A percentile compares a stretch with the other conserved stretches of the same genome.
Evolutionary conservation across 1,140 invertebrate species (phyloP).

Genomic region (Atta texana): DNA sequence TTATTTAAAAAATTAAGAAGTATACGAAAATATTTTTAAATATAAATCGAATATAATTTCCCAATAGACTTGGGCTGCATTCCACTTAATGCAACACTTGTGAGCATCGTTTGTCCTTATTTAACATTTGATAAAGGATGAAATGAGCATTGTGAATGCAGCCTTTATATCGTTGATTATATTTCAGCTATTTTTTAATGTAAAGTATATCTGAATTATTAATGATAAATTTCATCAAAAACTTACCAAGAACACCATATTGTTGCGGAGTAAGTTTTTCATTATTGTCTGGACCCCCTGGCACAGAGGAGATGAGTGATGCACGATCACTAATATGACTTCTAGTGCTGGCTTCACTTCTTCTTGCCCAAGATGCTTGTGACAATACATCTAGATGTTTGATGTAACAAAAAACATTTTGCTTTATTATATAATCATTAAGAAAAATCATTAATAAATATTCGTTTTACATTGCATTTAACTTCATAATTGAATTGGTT

Average conservation of each 20-base stretch:
- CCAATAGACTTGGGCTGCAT: neutral
- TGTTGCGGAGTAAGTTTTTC: conserved; percentile 84
- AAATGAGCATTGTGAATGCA: too few species aligned
- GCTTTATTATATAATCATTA: neutral
- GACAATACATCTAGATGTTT: conserved; percentile 80
- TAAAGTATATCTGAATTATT: neutral
- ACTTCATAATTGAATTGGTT: neutral
- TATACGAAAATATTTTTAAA: neutral
- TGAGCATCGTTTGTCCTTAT: too few species aligned
- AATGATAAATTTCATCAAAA: neutral
- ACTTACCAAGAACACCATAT: conserved; percentile 85
- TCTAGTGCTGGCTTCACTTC: conserved; percentile 84
- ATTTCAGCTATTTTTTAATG: neutral
- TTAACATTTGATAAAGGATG: too few species aligned
- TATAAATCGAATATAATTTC: neutral
- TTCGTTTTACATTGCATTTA: neutral
- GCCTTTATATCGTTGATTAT: neutral
- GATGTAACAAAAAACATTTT: conserved; percentile 33
- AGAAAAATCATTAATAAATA: neutral
- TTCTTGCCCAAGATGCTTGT: conserved; percentile 84
- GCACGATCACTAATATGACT: conserved; percentile 84
- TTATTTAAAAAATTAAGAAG: neutral
- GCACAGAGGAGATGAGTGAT: conserved; percentile 84
- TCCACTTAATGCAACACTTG: too few species aligned
- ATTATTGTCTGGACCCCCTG: conserved; percentile 82